Percentiles rank a stretch among this genome's conserved stretches.
These are phyloP conservation scores for Cliona cf. orientalis DNA, from an alignment of 37 sponge, comb jelly and placozoan genomes.

Conservation along the genomic window DNA sequence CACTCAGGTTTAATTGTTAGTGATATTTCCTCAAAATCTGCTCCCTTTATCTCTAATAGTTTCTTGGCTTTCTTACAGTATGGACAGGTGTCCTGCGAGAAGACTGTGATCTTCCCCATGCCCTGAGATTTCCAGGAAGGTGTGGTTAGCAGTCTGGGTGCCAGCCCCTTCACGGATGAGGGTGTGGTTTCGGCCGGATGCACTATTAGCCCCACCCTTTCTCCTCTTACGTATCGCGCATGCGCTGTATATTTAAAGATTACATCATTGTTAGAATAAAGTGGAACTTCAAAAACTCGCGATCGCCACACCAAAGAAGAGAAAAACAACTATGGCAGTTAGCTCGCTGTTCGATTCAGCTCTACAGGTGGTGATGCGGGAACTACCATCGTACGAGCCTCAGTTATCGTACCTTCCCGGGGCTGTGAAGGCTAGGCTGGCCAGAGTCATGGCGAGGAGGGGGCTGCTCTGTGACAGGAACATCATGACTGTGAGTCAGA, in stretches of 20 bases:
- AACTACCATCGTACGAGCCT: slow-evolving; percentile 33
- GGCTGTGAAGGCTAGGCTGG: slow-evolving; percentile 30
- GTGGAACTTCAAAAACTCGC: too few relatives aligned
- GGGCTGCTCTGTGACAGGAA: slow-evolving; percentile 53
- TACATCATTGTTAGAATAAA: too few relatives aligned
- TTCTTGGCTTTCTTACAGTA: neutral
- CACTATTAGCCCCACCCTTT: too few relatives aligned
- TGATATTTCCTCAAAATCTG: neutral
- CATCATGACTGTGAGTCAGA: slow-evolving; percentile 28
- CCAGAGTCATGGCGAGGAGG: slow-evolving; percentile 44
- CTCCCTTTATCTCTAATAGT: neutral
- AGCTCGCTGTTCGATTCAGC: slow-evolving; percentile 44
- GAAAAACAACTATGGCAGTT: too few relatives aligned
- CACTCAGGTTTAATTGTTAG: neutral
- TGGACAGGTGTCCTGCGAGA: neutral
- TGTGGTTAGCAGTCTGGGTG: too few relatives aligned
- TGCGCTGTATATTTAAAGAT: too few relatives aligned
- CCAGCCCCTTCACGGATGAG: too few relatives aligned
- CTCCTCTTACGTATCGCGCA: too few relatives aligned
- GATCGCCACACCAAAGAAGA: too few relatives aligned
- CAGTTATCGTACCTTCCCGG: slow-evolving; percentile 46
- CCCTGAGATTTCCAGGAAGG: too few relatives aligned
- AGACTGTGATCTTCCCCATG: neutral
- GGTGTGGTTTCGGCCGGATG: too few relatives aligned
- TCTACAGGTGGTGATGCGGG: slow-evolving; percentile 43